Evolutionary conservation across 2,797 vertebrate species (phyloP).

Genomic region (Acanthurus lineatus): DNA sequence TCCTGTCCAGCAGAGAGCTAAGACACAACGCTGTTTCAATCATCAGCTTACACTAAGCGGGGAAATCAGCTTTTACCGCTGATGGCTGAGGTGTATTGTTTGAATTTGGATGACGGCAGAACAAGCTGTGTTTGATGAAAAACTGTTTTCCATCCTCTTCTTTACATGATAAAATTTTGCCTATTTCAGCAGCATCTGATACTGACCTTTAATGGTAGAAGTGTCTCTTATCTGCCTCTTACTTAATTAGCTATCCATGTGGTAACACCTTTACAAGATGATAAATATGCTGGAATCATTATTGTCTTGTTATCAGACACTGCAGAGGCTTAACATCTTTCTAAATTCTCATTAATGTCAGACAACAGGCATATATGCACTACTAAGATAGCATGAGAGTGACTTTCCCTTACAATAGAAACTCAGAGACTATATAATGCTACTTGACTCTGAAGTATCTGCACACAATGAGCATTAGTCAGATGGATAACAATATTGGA

Average conservation of each 20-base stretch:
- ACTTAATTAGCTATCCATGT: slow-evolving; percentile 72
- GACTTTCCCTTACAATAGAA: slow-evolving; percentile 25
- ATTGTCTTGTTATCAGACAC: slow-evolving; percentile 67
- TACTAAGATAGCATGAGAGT: slow-evolving; percentile 44
- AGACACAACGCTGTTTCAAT: slow-evolving; percentile 42
- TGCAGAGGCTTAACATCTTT: slow-evolving; percentile 60
- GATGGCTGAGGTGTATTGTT: slow-evolving; percentile 10
- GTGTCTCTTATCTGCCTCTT: slow-evolving; percentile 59
- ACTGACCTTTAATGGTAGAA: slow-evolving; percentile 59
- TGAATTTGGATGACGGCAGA: slow-evolving; percentile 11
- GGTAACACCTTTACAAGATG: slow-evolving; percentile 61
- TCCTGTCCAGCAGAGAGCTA: slow-evolving; percentile 34
- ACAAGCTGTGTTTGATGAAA: slow-evolving; percentile 12
- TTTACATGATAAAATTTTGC: slow-evolving; percentile 13
- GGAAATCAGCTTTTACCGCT: slow-evolving; percentile 25
- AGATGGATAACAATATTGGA: slow-evolving; percentile 27
- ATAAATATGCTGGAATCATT: slow-evolving; percentile 70
- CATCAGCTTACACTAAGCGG: slow-evolving; percentile 27
- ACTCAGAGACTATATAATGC: slow-evolving; percentile 13
- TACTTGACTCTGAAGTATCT: slow-evolving; percentile 28
- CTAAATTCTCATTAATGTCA: slow-evolving; percentile 69
- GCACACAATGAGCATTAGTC: slow-evolving; percentile 11
- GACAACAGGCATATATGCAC: slow-evolving; percentile 31
- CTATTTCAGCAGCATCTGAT: slow-evolving; percentile 22
- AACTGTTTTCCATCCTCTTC: slow-evolving; percentile 11